Conservation (phyloP, 2,888 invertebrate species). For the Tribolium freemani region DNA sequence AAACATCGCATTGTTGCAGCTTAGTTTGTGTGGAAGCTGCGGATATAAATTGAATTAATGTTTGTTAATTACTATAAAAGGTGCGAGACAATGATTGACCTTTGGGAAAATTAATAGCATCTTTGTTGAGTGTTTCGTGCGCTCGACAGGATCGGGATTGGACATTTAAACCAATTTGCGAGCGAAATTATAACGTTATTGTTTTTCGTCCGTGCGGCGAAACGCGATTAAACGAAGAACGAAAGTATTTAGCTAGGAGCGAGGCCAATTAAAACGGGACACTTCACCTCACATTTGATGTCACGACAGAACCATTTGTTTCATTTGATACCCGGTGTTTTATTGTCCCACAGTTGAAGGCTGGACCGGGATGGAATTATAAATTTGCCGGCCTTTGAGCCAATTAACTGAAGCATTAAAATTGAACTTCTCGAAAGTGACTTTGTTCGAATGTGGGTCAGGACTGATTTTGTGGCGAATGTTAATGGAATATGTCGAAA, state of each 20-base stretch:
- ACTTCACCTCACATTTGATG: constrained; percentile 17
- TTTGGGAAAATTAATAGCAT: background rate
- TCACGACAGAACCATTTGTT: constrained; percentile 21
- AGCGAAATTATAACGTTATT: constrained; percentile 8
- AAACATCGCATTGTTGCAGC: background rate
- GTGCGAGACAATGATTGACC: background rate
- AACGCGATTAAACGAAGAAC: constrained; percentile 7
- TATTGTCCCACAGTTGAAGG: background rate
- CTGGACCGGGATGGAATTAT: background rate
- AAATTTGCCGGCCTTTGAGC: background rate
- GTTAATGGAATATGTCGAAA: constrained; percentile 29
- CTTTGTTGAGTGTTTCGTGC: background rate
- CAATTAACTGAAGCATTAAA: constrained; percentile 16
- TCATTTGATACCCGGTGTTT: background rate
- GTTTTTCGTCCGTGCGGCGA: background rate
- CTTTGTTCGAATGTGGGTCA: constrained; percentile 8
- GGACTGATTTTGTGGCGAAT: constrained; percentile 11
- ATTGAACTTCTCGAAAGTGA: constrained; percentile 1
- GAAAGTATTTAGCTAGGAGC: constrained; percentile 9
- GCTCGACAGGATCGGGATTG: background rate
- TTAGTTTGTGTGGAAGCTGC: background rate
- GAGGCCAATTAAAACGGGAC: constrained; percentile 10
- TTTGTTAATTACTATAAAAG: background rate
- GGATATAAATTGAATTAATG: constrained; percentile 1
- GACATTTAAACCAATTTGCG: constrained; percentile 5